Conservation (phyloP, 2,113 vertebrate species). For the Austrofundulus limnaeus region DNA sequence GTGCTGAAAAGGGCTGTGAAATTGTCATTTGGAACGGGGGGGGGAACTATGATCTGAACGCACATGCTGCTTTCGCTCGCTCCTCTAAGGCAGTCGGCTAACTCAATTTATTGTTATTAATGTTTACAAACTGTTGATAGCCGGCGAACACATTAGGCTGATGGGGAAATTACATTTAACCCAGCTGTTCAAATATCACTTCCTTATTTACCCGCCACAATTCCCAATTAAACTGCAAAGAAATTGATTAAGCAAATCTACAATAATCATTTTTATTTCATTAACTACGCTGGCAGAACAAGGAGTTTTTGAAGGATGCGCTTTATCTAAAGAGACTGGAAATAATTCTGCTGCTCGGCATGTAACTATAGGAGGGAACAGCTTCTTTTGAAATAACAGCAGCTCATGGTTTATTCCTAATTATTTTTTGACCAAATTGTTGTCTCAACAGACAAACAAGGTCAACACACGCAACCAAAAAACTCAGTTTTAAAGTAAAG, state of each 20-base stretch:
- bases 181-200: conserved; percentile 75
- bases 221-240: conserved; percentile 70
- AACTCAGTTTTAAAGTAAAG: neutral
- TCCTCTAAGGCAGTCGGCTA: conserved; percentile 67
- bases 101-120: conserved; percentile 80
- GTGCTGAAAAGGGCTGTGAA: conserved; percentile 69
- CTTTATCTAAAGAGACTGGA: conserved; percentile 5
- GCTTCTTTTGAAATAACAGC: conserved; percentile 15
- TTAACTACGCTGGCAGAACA: conserved; percentile 37
- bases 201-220: conserved; percentile 70
- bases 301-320: conserved; percentile 20
- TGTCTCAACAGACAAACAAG: conserved; percentile 16
- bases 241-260: conserved; percentile 67
- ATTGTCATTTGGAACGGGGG: conserved; percentile 70
- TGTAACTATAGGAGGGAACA: neutral
- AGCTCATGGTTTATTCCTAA: conserved; percentile 12
- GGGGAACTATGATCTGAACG: conserved; percentile 51
- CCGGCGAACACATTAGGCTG: conserved; percentile 75
- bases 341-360: neutral
- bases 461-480: conserved; percentile 1
- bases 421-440: conserved; percentile 14
- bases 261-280: conserved; percentile 57
- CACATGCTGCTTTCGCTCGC: conserved; percentile 39
- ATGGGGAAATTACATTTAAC: conserved; percentile 72
- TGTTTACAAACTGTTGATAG: conserved; percentile 75